Evolutionary conservation across 2,113 vertebrate genomes (phyloP).

Genomic region (Rattus rattus): DNA sequence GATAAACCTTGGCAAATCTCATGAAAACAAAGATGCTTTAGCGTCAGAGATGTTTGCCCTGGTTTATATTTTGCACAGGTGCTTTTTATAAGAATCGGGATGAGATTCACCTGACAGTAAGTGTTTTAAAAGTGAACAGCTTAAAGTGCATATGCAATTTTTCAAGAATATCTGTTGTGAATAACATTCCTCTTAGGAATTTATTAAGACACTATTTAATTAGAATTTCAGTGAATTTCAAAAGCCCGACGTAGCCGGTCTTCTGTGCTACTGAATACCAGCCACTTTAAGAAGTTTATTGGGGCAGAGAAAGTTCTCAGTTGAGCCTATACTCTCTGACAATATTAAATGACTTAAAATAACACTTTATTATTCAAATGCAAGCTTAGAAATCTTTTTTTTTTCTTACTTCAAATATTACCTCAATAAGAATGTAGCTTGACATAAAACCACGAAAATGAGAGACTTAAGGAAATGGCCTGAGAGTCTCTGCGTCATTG

Average conservation of each 20-base stretch:
- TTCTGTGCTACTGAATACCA: slow-evolving; percentile 53
- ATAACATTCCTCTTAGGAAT: slow-evolving; percentile 63
- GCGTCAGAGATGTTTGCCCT: not conserved
- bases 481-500: not conserved
- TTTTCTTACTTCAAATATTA: slow-evolving; percentile 40
- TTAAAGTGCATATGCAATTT: not conserved
- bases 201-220: slow-evolving; percentile 77
- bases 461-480: slow-evolving; percentile 38
- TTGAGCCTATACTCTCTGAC: slow-evolving; percentile 31
- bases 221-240: slow-evolving; percentile 82
- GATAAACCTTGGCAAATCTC: not conserved
- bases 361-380: slow-evolving; percentile 55
- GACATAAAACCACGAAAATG: slow-evolving; percentile 46
- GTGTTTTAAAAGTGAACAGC: not conserved
- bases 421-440: slow-evolving; percentile 41
- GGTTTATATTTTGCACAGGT: not conserved
- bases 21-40: not conserved
- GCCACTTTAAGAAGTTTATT: slow-evolving; percentile 24
- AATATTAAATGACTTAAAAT: slow-evolving; percentile 49
- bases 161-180: slow-evolving; percentile 66
- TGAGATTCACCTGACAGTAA: not conserved
- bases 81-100: not conserved
- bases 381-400: slow-evolving; percentile 27
- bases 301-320: slow-evolving; percentile 17
- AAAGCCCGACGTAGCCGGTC: slow-evolving; percentile 60